These are phyloP conservation scores for Stegodyphus dumicola DNA, from an alignment of 1,140 invertebrate genomes.

Conservation along the genomic window DNA sequence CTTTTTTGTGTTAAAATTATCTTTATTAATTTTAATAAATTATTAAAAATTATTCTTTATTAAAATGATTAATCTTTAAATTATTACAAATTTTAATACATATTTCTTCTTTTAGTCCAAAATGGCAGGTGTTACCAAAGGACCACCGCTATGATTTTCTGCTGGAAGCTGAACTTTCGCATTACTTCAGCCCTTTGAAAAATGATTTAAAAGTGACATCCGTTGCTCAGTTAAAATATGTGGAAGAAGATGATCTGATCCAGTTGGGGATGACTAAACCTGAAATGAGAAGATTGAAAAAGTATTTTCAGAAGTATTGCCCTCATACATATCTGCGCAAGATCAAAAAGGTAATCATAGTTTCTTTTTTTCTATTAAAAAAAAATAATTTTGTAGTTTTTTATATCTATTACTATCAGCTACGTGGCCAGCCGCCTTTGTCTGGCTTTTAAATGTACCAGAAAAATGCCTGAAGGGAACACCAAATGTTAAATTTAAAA, in stretches of 20 bases:
- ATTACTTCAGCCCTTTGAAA: slow-evolving; percentile 82
- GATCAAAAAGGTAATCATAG: slow-evolving; percentile 77
- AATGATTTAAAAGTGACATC: slow-evolving; percentile 74
- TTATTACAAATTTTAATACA: too few relatives aligned
- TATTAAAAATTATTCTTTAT: too few relatives aligned
- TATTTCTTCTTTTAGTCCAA: background rate
- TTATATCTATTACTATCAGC: too few relatives aligned
- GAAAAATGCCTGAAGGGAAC: too few relatives aligned
- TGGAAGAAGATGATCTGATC: slow-evolving; percentile 89
- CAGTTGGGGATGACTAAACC: slow-evolving; percentile 95
- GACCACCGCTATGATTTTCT: slow-evolving; percentile 88
- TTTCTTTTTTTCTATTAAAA: too few relatives aligned
- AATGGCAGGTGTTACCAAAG: slow-evolving; percentile 13
- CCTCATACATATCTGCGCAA: slow-evolving; percentile 93
- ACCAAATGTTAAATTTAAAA: too few relatives aligned
- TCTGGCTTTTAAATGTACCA: too few relatives aligned
- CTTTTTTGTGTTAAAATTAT: too few relatives aligned
- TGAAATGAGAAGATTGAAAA: slow-evolving; percentile 91
- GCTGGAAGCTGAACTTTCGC: slow-evolving; percentile 88
- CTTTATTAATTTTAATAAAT: too few relatives aligned
- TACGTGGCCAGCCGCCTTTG: too few relatives aligned
- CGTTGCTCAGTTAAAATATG: slow-evolving; percentile 96
- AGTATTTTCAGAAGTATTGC: slow-evolving; percentile 92
- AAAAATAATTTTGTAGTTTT: too few relatives aligned
- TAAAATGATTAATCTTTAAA: too few relatives aligned